Evolutionary conservation across 2,113 vertebrate species (phyloP).

Genomic region (Dissostichus mawsoni): DNA sequence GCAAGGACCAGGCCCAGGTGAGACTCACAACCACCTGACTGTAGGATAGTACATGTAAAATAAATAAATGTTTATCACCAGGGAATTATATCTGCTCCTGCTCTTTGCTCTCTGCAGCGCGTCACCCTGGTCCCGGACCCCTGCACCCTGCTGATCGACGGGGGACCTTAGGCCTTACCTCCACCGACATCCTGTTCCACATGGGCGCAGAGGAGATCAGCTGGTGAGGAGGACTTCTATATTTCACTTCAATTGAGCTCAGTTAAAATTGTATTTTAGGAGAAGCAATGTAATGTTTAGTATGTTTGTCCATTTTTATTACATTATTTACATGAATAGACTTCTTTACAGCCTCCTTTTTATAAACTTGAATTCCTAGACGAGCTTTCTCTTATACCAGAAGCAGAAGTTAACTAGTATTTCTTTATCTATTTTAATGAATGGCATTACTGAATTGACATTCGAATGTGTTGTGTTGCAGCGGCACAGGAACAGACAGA

Average conservation of each 20-base stretch:
- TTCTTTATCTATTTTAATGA: neutral
- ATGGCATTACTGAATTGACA: neutral
- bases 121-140: conserved; percentile 91
- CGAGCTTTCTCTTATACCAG: neutral
- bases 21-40: neutral
- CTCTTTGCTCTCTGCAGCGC: conserved; percentile 77
- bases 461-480: conserved; percentile 43
- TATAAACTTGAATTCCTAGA: neutral
- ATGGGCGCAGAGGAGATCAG: conserved; percentile 95
- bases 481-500: conserved; percentile 83
- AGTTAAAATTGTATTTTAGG: neutral
- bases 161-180: conserved; percentile 88
- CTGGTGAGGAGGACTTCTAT: conserved; percentile 79
- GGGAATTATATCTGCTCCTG: too few relatives aligned
- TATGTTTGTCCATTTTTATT: neutral
- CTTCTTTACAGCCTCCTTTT: neutral
- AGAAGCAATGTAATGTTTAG: neutral
- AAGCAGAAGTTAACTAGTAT: neutral
- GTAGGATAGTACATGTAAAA: neutral
- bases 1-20: conserved; percentile 88
- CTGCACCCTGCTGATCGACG: conserved; percentile 89
- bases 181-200: conserved; percentile 93
- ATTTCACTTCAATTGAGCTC: neutral
- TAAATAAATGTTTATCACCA: neutral
- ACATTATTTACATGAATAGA: neutral